Conservation (phyloP, 2,113 vertebrate genomes). For the Tragelaphus scriptus region DNA sequence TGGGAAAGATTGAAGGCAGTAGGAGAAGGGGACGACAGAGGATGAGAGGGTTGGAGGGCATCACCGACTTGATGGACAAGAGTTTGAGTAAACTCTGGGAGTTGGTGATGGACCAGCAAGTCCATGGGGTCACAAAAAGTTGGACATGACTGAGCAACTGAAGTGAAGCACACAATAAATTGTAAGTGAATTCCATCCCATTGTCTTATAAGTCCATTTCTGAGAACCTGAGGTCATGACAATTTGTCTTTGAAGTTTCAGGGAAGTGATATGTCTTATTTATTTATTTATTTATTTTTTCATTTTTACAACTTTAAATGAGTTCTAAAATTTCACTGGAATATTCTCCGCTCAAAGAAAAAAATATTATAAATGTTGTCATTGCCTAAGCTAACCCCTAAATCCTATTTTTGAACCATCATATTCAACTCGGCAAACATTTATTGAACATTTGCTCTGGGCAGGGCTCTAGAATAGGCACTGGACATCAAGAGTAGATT, state of each 20-base stretch:
- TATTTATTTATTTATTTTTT: background rate
- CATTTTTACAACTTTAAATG: slow-evolving; percentile 15
- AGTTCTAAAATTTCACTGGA: slow-evolving; percentile 27
- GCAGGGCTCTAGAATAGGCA: background rate
- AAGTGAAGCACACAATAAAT: background rate
- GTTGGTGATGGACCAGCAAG: background rate
- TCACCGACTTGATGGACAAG: background rate
- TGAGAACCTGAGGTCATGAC: background rate
- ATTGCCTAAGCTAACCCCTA: background rate
- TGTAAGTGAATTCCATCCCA: background rate
- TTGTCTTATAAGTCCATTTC: slow-evolving; percentile 5
- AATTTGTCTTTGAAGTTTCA: slow-evolving; percentile 40
- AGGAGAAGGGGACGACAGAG: background rate
- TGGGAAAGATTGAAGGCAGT: background rate
- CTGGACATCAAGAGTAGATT: background rate
- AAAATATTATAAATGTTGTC: background rate
- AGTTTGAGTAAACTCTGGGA: background rate
- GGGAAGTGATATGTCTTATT: background rate
- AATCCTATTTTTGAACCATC: background rate
- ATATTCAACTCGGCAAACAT: background rate
- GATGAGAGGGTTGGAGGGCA: background rate
- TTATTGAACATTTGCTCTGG: background rate
- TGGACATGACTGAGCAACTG: background rate
- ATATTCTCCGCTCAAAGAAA: background rate
- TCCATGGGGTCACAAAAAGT: background rate